Percentiles rank a stretch among this genome's conserved stretches.
These are phyloP conservation scores for Electrona antarctica DNA, from an alignment of 2,113 vertebrate species.

Conservation along the genomic window DNA sequence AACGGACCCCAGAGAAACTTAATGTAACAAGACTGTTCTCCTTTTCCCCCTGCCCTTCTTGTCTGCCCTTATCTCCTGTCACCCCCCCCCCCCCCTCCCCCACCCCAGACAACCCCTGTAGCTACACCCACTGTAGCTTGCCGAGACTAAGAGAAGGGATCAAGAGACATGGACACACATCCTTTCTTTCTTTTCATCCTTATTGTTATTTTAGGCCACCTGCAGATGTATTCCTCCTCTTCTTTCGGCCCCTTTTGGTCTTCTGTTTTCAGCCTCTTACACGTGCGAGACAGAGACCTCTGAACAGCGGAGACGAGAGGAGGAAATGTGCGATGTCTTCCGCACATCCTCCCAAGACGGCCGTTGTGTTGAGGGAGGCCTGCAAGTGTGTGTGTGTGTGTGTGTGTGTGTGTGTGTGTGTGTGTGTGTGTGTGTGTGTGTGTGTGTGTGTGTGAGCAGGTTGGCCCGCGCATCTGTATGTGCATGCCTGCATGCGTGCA, in stretches of 20 bases:
- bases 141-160: slow-evolving; percentile 13
- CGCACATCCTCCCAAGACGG: slow-evolving; percentile 77
- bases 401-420: slow-evolving; percentile 20
- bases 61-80: slow-evolving; percentile 6
- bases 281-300: slow-evolving; percentile 51
- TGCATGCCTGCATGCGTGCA: slow-evolving; percentile 54
- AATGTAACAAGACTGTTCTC: slow-evolving; percentile 45
- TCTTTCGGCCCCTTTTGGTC: slow-evolving; percentile 7
- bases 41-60: slow-evolving; percentile 19
- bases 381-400: slow-evolving; percentile 25
- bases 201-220: slow-evolving; percentile 76
- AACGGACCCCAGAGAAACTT: slow-evolving; percentile 59
- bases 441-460: slow-evolving; percentile 19
- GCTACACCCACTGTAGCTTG: slow-evolving; percentile 27
- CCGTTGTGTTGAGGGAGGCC: slow-evolving; percentile 64
- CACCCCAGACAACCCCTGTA: too few species aligned
- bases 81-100: slow-evolving; percentile 17
- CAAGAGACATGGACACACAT: slow-evolving; percentile 51
- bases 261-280: slow-evolving; percentile 55
- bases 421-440: slow-evolving; percentile 42
- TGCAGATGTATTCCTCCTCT: slow-evolving; percentile 68
- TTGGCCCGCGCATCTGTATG: slow-evolving; percentile 4
- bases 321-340: slow-evolving; percentile 75
- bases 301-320: slow-evolving; percentile 49
- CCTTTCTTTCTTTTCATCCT: slow-evolving; percentile 62